Conservation (phyloP, 2,888 invertebrate species). For the Nephrocerus scutellatus region DNA sequence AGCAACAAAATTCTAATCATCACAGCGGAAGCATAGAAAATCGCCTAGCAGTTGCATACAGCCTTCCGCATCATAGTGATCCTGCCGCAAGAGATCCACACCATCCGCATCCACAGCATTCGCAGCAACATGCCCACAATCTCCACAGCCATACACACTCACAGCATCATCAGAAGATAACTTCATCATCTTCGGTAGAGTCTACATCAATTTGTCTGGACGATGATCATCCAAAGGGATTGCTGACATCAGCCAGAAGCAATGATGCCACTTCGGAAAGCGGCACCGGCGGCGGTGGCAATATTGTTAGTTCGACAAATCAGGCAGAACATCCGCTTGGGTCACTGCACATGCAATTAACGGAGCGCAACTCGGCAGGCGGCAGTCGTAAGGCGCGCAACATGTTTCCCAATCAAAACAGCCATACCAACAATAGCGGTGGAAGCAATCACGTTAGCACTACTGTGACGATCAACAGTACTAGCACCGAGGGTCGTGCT, state of each 20-base stretch:
- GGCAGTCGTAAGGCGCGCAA: constrained; percentile 41
- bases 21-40: too few species aligned
- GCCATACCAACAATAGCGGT: constrained; percentile 41
- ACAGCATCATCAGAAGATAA: constrained; percentile 17
- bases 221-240: neutral
- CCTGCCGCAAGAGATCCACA: too few species aligned
- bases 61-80: too few species aligned
- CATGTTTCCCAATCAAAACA: constrained; percentile 40
- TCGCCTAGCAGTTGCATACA: too few species aligned
- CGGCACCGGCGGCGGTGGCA: too few species aligned
- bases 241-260: neutral
- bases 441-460: constrained; percentile 31
- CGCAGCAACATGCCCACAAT: constrained; percentile 20
- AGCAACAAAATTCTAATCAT: too few species aligned
- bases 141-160: constrained; percentile 18
- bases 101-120: constrained; percentile 50
- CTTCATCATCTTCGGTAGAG: constrained; percentile 12
- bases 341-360: constrained; percentile 23
- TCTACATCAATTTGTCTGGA: constrained; percentile 10
- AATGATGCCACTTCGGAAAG: neutral
- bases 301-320: neutral
- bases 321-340: neutral
- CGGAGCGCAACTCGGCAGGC: constrained; percentile 27
- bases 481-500: constrained; percentile 10
- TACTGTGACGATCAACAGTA: constrained; percentile 19